Evolutionary conservation across 2,888 invertebrate species (phyloP).

Genomic region (Phortica okadai): DNA sequence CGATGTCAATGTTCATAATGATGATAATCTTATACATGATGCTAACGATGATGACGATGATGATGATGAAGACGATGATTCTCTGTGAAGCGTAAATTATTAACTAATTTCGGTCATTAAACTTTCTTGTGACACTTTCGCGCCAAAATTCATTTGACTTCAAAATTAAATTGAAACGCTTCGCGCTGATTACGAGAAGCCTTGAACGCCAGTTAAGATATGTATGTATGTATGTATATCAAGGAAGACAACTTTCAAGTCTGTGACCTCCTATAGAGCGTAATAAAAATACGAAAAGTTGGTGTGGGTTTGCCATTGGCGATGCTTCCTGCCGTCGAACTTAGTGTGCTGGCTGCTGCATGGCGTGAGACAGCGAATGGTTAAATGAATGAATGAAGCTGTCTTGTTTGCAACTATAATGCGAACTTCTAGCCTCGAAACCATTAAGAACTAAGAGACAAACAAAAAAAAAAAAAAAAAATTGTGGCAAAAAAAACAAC

Average conservation of each 20-base stretch:
- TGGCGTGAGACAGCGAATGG: background rate
- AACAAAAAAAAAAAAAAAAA: background rate
- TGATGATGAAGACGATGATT: constrained; percentile 1
- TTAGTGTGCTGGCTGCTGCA: background rate
- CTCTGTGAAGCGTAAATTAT: constrained; percentile 22
- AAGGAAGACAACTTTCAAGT: background rate
- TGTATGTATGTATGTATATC: background rate
- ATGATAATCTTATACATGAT: background rate
- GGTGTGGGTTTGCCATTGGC: background rate
- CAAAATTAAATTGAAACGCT: constrained; percentile 26
- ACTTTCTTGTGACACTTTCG: constrained; percentile 26
- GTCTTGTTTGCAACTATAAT: constrained; percentile 3
- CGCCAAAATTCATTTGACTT: constrained; percentile 28
- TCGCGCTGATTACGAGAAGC: background rate
- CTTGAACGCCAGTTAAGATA: background rate
- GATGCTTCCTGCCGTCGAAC: background rate
- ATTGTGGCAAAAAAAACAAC: background rate
- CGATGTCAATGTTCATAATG: background rate
- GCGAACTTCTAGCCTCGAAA: background rate
- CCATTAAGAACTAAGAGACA: background rate
- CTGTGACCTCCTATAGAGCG: background rate
- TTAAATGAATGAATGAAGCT: constrained; percentile 12
- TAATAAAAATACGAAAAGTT: background rate
- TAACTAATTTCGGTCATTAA: constrained; percentile 25
- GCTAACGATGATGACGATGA: background rate